A percentile compares a stretch with the other conserved stretches of the same genome.
Conservation (phyloP, 1,140 invertebrate species). For the Sitobion miscanthi region DNA sequence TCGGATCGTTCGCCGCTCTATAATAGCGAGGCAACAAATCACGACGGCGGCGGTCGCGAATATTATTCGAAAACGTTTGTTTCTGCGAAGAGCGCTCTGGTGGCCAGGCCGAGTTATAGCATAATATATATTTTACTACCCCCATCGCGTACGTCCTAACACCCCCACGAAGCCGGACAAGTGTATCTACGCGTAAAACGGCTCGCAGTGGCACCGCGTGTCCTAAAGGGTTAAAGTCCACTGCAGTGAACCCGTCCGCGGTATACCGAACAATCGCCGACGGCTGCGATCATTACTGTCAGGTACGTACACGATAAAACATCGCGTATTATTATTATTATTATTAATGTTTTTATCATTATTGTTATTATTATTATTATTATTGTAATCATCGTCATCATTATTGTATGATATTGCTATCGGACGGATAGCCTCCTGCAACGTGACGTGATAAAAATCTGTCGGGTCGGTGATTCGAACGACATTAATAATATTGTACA, state of each 20-base stretch:
- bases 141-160: neutral
- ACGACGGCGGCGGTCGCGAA: neutral
- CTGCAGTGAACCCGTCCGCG: neutral
- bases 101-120: neutral
- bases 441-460: too few species aligned
- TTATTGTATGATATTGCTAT: too few species aligned
- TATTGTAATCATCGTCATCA: too few species aligned
- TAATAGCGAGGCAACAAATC: neutral
- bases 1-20: too few species aligned
- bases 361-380: too few species aligned
- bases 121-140: neutral
- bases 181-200: constrained; percentile 16
- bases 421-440: too few species aligned
- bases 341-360: too few species aligned
- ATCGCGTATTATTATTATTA: too few species aligned
- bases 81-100: constrained; percentile 33
- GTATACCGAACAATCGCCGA: neutral
- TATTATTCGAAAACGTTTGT: neutral
- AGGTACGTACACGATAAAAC: neutral
- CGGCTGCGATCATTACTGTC: neutral
- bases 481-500: too few species aligned
- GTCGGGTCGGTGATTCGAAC: too few species aligned
- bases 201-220: constrained; percentile 2
- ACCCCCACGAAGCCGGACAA: constrained; percentile 34
- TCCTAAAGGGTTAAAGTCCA: constrained; percentile 14